Evolutionary conservation across 2,888 invertebrate species (phyloP).

Genomic region (Tenodera sinensis): DNA sequence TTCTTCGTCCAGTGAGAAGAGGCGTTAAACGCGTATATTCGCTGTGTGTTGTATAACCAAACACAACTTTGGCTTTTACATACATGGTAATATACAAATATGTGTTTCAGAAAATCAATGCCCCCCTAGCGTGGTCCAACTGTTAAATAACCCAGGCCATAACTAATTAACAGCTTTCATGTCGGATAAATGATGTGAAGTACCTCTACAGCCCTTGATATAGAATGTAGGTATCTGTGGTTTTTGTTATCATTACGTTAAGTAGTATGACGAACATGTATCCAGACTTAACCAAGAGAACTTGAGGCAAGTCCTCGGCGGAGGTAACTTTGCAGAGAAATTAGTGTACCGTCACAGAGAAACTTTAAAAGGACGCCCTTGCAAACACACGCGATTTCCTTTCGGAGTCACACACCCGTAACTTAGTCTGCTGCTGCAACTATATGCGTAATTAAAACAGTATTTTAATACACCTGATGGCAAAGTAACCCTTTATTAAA

Average conservation of each 20-base stretch:
- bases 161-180: too few species aligned
- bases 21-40: too few species aligned
- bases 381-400: background rate
- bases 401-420: background rate
- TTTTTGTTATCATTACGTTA: background rate
- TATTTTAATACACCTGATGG: background rate
- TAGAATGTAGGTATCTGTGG: too few species aligned
- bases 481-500: background rate
- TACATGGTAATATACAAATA: too few species aligned
- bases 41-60: too few species aligned
- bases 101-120: too few species aligned
- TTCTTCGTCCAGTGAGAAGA: too few species aligned
- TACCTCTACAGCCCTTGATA: too few species aligned
- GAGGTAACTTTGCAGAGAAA: background rate
- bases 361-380: background rate
- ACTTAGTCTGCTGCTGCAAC: background rate
- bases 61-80: too few species aligned
- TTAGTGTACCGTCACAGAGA: background rate
- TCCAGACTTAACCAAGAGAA: background rate
- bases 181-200: too few species aligned
- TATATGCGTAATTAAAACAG: background rate
- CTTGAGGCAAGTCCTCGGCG: background rate
- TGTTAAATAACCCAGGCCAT: too few species aligned
- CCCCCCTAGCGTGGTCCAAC: too few species aligned
- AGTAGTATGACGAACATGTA: background rate